Conservation (phyloP, 2,797 vertebrate genomes). For the Thunnus albacares region DNA sequence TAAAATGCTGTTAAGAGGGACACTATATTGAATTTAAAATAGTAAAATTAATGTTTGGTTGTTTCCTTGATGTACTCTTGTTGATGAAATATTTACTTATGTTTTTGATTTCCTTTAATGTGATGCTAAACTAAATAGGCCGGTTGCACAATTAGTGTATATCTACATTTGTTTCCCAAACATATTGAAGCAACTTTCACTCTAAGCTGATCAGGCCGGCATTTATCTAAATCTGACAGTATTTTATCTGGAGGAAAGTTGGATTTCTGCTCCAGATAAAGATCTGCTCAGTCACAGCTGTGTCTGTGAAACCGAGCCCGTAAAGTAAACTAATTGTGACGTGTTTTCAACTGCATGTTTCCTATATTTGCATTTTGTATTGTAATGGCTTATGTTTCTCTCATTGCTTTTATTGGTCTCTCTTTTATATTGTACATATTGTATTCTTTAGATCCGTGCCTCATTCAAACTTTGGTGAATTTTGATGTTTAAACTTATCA, state of each 20-base stretch:
- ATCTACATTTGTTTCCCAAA: conserved; percentile 40
- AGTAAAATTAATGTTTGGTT: conserved; percentile 60
- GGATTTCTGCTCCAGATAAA: background rate
- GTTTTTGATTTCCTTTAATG: conserved; percentile 59
- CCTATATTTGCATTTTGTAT: conserved; percentile 56
- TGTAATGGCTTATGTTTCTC: conserved; percentile 40
- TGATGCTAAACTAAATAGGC: conserved; percentile 46
- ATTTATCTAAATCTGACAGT: conserved; percentile 30
- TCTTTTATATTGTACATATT: conserved; percentile 69
- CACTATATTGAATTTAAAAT: conserved; percentile 59
- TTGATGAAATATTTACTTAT: conserved; percentile 51
- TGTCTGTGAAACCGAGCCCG: conserved; percentile 18
- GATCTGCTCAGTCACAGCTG: background rate
- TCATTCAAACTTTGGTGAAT: conserved; percentile 67
- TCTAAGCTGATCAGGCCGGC: background rate
- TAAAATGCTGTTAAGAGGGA: conserved; percentile 45
- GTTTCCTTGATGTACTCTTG: conserved; percentile 65
- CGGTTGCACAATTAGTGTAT: conserved; percentile 41
- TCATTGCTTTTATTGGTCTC: conserved; percentile 33
- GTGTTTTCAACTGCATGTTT: conserved; percentile 73
- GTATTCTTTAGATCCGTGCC: conserved; percentile 65
- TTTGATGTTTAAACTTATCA: conserved; percentile 72
- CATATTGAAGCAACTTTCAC: conserved; percentile 10
- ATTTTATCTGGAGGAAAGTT: conserved; percentile 35
- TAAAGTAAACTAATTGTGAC: conserved; percentile 52